These are phyloP conservation scores for Anser brachyrhynchus DNA, from an alignment of 2,113 vertebrate genomes.

Conservation along the genomic window DNA sequence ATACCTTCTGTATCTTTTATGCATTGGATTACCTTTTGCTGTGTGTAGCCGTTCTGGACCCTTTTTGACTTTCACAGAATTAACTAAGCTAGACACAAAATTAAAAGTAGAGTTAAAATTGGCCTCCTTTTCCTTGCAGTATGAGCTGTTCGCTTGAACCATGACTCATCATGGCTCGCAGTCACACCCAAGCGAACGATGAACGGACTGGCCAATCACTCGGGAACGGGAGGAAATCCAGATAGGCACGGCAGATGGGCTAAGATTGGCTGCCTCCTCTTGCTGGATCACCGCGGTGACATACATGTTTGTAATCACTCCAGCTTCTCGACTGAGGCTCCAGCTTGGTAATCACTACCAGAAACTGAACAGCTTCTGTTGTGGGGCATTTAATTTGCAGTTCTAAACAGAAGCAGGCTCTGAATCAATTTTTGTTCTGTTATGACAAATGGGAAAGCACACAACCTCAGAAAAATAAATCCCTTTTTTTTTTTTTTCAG, in stretches of 20 bases:
- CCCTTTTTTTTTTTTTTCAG: neutral
- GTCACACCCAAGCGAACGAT: slow-evolving; percentile 32
- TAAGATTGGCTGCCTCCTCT: neutral
- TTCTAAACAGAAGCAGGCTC: slow-evolving; percentile 1
- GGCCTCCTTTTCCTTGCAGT: slow-evolving; percentile 24
- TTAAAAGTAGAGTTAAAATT: slow-evolving; percentile 25
- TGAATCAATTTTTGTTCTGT: slow-evolving; percentile 6
- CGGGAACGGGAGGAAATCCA: slow-evolving; percentile 3
- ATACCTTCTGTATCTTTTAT: neutral
- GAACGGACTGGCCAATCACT: neutral
- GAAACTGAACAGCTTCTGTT: slow-evolving; percentile 17
- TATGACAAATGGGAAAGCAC: slow-evolving; percentile 3
- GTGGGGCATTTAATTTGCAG: neutral
- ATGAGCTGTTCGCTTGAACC: slow-evolving; percentile 22
- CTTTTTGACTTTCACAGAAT: slow-evolving; percentile 6
- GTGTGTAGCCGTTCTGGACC: neutral
- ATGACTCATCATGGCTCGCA: slow-evolving; percentile 42
- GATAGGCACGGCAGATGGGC: neutral
- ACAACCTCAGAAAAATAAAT: neutral
- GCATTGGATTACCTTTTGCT: neutral
- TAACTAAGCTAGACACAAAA: slow-evolving; percentile 23
- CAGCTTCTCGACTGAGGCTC: neutral
- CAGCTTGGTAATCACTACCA: neutral
- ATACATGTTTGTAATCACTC: neutral
- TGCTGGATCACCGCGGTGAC: neutral